Base-by-base conservation (phyloP, 2,888 invertebrate genomes). In the Aleiodes testaceus region DNA sequence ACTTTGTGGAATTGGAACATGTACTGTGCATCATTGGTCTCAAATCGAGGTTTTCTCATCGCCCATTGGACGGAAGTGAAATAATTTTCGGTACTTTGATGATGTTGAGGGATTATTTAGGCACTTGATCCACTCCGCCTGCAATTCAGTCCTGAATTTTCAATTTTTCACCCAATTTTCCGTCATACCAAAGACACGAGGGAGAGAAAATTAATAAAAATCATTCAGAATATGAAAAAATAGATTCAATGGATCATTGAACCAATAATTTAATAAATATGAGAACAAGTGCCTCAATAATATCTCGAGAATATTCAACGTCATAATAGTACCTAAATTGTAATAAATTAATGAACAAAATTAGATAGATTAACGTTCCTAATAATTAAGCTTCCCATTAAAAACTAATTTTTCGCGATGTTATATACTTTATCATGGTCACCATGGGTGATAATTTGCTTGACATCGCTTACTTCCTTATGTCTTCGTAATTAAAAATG, bases 401-500 rank as follows among this genome's bases (percentile, higher is more conserved):
- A 30, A 59, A 30, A 66, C 20, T 20, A 52, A 45, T 20, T 63
- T 42, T 20, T 16, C 36, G 52, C 50, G 52, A 53, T 52, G 52
- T 42, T 47, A 30, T 14, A 59, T 11, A 11, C 18, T 20, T 44
- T 52, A 42, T 53, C 18, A 44, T 66, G 36, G 2, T 42, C 12
- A 36, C 3, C 36, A 16, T 36, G 50, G 12, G 16, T 12, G 53
- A 26, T 66, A 69, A 65, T 72, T 70, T 74, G 75, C 80, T 80
- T 79, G 52, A 73, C 77, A 68, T 75, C 77, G 78, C 77, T 80
- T 79, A 74, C 65, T 72, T 74, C 71, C 74, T 70, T 72, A 68
- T 22, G 64, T 72, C 64, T 67, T 68, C 64, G 18, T 67, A 66
- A 61, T 36, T 14, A 45, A 36, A 50, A 47, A 52, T 36, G 22